Evolutionary conservation across 2,888 invertebrate species (phyloP), one percentile per base, ranked within the genome.

Genomic region (Agrilus cyanescens): DNA sequence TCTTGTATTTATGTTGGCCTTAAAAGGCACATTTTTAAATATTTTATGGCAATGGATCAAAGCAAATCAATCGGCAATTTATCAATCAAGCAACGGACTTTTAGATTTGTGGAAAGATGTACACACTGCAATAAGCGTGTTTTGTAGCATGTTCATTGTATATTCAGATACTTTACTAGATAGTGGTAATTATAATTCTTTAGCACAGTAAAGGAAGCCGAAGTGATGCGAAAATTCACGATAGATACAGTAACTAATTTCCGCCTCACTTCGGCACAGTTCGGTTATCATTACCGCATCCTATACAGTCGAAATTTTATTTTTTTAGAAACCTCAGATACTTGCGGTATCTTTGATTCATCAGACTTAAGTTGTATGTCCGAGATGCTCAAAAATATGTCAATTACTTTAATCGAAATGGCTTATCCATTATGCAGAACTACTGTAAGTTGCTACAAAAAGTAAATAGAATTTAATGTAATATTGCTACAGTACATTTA

Each of bases 361-460:
- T 49, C 53, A 18, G 64, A 66, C 45, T 52, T 67, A 14, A 56
- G 55, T 38, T 52, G 53, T 4, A 66, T 67, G 62, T 63, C 65
- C 7, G 62, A 61, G 45, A 45, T 66, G 32, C 48, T 66, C 36
- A 65, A 65, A 47, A 59, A 54, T 40, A 58, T 66, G 3, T 60
- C 66, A 1, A 51, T 63, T 40, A 63, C 59, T 51, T 53, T 66
- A 39, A 61, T 67, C 34, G 67, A 67, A 46, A 52, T 65, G 12
- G 67, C 65, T n/a, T 67, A 65, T 57, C 67, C 67, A 12, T 65
- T 67, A 64, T 65, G 66, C 46, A 54, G 65, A 39, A 56, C 64
- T 2, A 63, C 60, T 48, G 59, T 64, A 52, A 50, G 57, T 57
- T 30, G 16, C 25, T 35, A 12, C 12, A 37, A n/a, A n/a, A n/a